Evolutionary conservation across 2,113 vertebrate genomes (phyloP), one percentile per base, ranked within the genome.

Genomic region (Syngnathus typhle): DNA sequence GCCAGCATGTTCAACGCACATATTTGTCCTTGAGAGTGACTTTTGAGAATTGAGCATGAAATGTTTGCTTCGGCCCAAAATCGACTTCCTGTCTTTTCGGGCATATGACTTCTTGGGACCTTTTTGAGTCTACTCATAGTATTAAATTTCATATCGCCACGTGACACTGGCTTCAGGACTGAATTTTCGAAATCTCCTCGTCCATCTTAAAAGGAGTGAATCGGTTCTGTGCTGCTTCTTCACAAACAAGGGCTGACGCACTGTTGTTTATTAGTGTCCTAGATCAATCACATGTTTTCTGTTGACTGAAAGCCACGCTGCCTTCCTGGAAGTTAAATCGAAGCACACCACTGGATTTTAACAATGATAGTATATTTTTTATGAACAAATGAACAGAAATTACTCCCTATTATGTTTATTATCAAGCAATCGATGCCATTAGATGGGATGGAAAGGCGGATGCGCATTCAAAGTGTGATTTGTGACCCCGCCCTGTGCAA

Each of bases 231-330:
- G 69, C 36, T 73, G 32, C 66, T 64, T 21, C 43, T 68, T 41
- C 68, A 72, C 72, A 77, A 70, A 79, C 71, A 56, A 80, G 71
- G 77, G 77, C 78, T 80, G 69, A 65, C 49, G 27, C 44, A 43
- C 67, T 23, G 7, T 43, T 62, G 59, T 60, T 55, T 64, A 61
- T 27, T 65, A 13, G 21, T 69, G 32, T 81, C 77, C 54, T 67
- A 66, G 64, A 38, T 74, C 23, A 75, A 38, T 82, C 60, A 65
- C 55, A 21, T 66, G 71, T 76, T 62, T 68, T 52, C 72, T 74
- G 72, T 41, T 72, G 60, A 75, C 66, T 71, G 61, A 74, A 77
- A 62, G 75, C 80, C 85, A 73, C 80, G 66, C 72, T 83, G 83
- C 82, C 87, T 85, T 73, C 74, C 43, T 76, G 70, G 55, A 36